These are phyloP conservation scores for Laterallus jamaicensis DNA, from an alignment of 2,113 vertebrate genomes.

Conservation along the genomic window DNA sequence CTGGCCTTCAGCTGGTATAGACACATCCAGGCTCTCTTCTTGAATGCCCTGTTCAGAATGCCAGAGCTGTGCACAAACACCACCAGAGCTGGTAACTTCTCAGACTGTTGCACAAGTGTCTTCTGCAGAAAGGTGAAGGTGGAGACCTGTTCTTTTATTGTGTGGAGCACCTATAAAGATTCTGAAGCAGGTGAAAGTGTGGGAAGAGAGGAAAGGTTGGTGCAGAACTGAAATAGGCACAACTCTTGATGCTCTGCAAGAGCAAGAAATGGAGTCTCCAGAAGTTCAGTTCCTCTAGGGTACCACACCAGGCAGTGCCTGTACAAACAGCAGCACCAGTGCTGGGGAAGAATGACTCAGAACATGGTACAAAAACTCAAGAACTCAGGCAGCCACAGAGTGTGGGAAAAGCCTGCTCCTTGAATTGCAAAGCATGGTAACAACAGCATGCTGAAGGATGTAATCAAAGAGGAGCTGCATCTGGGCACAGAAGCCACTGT, in stretches of 20 bases:
- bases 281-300: neutral
- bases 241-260: neutral
- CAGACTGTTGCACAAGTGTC: neutral
- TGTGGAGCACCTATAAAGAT: neutral
- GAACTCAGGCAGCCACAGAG: neutral
- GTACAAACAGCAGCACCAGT: neutral
- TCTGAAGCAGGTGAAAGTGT: neutral
- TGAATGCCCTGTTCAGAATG: neutral
- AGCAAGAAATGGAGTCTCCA: neutral
- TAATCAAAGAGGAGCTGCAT: neutral
- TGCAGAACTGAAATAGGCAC: neutral
- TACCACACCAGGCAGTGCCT: neutral
- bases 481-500: neutral
- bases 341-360: neutral
- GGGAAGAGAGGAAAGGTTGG: neutral
- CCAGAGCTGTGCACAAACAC: neutral
- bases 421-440: neutral
- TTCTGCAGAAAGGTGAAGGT: neutral
- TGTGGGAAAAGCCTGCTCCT: neutral
- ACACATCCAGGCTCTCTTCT: neutral
- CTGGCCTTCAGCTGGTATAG: neutral
- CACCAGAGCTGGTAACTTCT: neutral
- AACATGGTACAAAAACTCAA: neutral
- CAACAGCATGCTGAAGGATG: neutral
- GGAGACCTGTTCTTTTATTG: neutral